Conservation (phyloP, 2,797 vertebrate species). For the Trachops cirrhosus region DNA sequence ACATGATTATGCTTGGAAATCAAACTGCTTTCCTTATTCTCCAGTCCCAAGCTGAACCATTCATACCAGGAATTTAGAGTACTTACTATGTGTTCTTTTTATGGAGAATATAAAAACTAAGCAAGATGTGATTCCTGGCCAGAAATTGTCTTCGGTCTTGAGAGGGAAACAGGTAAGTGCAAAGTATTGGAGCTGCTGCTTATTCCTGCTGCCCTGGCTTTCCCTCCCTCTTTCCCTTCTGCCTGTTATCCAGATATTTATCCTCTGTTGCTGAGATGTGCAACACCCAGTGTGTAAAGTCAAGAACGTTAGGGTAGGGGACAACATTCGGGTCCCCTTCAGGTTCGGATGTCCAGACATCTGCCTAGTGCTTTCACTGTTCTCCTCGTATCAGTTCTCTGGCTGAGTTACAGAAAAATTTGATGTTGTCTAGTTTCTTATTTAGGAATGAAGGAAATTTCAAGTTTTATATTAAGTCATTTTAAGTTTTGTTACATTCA, state of each 20-base stretch:
- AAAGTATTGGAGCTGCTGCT: not conserved
- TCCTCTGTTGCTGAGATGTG: not conserved
- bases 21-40: not conserved
- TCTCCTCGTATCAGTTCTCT: constrained; percentile 47
- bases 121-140: not conserved
- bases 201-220: not conserved
- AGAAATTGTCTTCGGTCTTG: constrained; percentile 29
- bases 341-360: not conserved
- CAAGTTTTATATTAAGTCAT: constrained; percentile 40
- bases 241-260: not conserved
- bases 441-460: constrained; percentile 46
- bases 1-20: not conserved
- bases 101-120: constrained; percentile 14
- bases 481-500: constrained; percentile 37
- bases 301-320: not conserved
- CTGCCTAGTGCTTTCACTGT: not conserved
- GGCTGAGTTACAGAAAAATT: constrained; percentile 49
- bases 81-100: constrained; percentile 30
- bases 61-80: constrained; percentile 27
- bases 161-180: not conserved
- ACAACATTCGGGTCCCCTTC: not conserved
- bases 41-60: not conserved
- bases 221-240: not conserved
- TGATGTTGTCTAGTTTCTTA: constrained; percentile 42
- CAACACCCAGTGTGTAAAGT: not conserved